A percentile compares a stretch with the other conserved stretches of the same genome.
Conservation (phyloP, 2,113 vertebrate genomes). For the Callionymus lyra region DNA sequence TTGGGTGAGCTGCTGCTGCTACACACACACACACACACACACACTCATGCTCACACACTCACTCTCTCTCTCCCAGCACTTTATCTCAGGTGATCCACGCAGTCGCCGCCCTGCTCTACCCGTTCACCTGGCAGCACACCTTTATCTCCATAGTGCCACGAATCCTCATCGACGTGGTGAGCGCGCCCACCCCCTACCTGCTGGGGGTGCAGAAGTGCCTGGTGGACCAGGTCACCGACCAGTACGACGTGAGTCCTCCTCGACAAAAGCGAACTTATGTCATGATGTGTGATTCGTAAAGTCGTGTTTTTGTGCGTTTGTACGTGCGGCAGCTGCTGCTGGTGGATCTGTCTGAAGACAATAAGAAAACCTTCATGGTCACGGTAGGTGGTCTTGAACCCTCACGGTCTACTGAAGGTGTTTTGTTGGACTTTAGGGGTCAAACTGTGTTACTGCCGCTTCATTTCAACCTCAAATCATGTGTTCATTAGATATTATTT, state of each 20-base stretch:
- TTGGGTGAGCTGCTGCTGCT: slow-evolving; percentile 65
- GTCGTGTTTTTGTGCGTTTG: not conserved
- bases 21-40: not conserved
- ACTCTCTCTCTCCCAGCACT: slow-evolving; percentile 59
- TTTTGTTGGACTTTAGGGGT: no score
- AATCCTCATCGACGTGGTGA: slow-evolving; percentile 83
- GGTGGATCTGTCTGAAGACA: slow-evolving; percentile 76
- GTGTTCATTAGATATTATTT: no score
- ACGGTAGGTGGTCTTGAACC: slow-evolving; percentile 57
- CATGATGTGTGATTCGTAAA: not conserved
- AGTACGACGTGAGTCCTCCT: slow-evolving; percentile 58
- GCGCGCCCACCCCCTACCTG: slow-evolving; percentile 91
- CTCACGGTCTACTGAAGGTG: no score
- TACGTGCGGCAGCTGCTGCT: slow-evolving; percentile 70
- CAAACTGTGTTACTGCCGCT: no score
- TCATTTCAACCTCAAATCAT: no score
- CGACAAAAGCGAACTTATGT: not conserved
- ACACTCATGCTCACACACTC: not conserved
- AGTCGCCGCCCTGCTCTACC: slow-evolving; percentile 84
- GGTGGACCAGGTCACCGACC: slow-evolving; percentile 69
- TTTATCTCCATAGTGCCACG: slow-evolving; percentile 89
- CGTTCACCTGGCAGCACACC: slow-evolving; percentile 95
- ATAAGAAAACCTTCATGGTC: slow-evolving; percentile 63
- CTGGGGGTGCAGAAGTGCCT: slow-evolving; percentile 82
- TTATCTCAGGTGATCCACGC: slow-evolving; percentile 90